Percentiles rank a stretch among this genome's conserved stretches.
Evolutionary conservation across 37 sponge, comb jelly and placozoan genomes (phyloP).

Genomic region (Crambe crambe): DNA sequence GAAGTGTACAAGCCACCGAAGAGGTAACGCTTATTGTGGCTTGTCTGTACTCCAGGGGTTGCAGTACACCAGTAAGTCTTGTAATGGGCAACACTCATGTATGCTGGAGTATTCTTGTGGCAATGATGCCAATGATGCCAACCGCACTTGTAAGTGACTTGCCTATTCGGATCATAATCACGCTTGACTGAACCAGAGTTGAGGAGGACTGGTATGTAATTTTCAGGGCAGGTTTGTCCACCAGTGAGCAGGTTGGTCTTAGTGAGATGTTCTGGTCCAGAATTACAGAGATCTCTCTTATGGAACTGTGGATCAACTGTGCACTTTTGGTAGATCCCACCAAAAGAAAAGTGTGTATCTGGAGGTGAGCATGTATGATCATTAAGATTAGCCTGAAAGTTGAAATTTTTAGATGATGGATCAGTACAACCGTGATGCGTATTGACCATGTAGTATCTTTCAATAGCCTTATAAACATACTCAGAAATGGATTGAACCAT

Average conservation of each 20-base stretch:
- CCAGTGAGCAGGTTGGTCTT: background rate
- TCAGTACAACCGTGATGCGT: constrained; percentile 62
- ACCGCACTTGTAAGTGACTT: background rate
- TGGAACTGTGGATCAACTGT: no score
- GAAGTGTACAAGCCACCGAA: constrained; percentile 76
- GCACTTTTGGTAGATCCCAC: constrained; percentile 75
- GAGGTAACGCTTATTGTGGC: constrained; percentile 38
- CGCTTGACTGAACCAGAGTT: background rate
- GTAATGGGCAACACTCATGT: constrained; percentile 23
- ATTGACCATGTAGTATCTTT: constrained; percentile 57
- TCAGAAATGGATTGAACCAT: constrained; percentile 27
- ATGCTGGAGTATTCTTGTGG: no score
- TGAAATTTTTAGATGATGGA: constrained; percentile 50
- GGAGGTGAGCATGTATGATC: constrained; percentile 30
- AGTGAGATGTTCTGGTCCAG: background rate
- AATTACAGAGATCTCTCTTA: background rate
- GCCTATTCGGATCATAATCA: no score
- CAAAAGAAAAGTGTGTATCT: constrained; percentile 43
- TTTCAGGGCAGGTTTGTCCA: background rate
- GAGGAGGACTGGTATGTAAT: background rate
- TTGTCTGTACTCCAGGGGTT: background rate
- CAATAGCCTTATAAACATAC: constrained; percentile 29
- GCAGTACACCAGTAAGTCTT: constrained; percentile 65
- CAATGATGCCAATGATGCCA: no score
- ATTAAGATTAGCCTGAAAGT: constrained; percentile 64